Percentiles rank a stretch among this genome's conserved stretches.
Evolutionary conservation across 2,888 invertebrate species (phyloP).

Genomic region (Argynnis bischoffii): DNA sequence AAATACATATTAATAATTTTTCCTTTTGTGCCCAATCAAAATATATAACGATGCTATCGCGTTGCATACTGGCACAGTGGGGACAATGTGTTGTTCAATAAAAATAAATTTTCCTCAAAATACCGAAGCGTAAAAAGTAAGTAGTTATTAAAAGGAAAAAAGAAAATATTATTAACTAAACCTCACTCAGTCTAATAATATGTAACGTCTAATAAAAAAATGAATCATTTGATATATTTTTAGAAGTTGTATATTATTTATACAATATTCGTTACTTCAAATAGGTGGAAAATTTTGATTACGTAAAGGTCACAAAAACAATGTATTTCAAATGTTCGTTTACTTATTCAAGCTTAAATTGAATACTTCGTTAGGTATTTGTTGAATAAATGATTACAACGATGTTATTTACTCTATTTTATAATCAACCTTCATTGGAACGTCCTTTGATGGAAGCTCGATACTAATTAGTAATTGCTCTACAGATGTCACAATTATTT

Average conservation of each 20-base stretch:
- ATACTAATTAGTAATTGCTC: constrained; percentile 43
- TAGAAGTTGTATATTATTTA: not conserved
- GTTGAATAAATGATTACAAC: constrained; percentile 13
- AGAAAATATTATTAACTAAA: too few species aligned
- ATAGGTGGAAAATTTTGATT: not conserved
- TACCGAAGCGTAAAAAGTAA: too few species aligned
- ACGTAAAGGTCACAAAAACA: not conserved
- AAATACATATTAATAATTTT: too few species aligned
- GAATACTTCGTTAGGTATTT: constrained; percentile 15
- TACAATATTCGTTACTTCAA: not conserved
- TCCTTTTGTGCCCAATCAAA: too few species aligned
- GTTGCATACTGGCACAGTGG: too few species aligned
- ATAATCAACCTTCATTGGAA: constrained; percentile 28
- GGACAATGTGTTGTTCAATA: too few species aligned
- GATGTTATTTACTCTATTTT: constrained; percentile 17
- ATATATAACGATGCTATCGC: too few species aligned
- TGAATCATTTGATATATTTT: too few species aligned
- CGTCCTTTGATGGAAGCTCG: constrained; percentile 27
- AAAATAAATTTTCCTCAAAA: too few species aligned
- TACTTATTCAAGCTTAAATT: constrained; percentile 3
- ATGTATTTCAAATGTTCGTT: not conserved
- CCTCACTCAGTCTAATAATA: too few species aligned
- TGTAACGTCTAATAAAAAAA: too few species aligned
- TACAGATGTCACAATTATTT: constrained; percentile 35
- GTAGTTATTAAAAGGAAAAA: too few species aligned